These are phyloP conservation scores for Amphiduros pacificus DNA, from an alignment of 2,888 invertebrate genomes.

Conservation along the genomic window DNA sequence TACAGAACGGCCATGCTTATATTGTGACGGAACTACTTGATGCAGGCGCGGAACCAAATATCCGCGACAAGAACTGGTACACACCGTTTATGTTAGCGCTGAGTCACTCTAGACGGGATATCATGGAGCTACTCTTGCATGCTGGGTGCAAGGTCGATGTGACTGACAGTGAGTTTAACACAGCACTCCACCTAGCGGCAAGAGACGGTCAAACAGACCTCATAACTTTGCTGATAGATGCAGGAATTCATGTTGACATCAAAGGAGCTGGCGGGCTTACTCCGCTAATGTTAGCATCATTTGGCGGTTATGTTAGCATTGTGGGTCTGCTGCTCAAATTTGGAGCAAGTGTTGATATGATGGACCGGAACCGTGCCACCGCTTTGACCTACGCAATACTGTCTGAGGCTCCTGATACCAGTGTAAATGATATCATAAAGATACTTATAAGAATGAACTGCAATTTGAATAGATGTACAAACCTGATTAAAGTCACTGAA, in stretches of 20 bases:
- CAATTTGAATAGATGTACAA: slow-evolving; percentile 30
- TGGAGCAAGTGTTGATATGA: slow-evolving; percentile 24
- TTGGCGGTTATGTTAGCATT: slow-evolving; percentile 20
- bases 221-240: slow-evolving; percentile 36
- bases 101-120: slow-evolving; percentile 21
- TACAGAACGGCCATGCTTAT: slow-evolving; percentile 13
- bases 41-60: slow-evolving; percentile 23
- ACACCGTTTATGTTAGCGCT: slow-evolving; percentile 45
- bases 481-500: slow-evolving; percentile 11
- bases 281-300: slow-evolving; percentile 29
- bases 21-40: slow-evolving; percentile 17
- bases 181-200: slow-evolving; percentile 47
- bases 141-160: slow-evolving; percentile 34
- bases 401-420: slow-evolving; percentile 15
- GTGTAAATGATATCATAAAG: slow-evolving; percentile 33
- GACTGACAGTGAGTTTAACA: slow-evolving; percentile 31
- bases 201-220: slow-evolving; percentile 39
- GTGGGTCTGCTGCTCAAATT: slow-evolving; percentile 21
- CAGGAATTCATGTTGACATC: slow-evolving; percentile 17
- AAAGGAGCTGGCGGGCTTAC: slow-evolving; percentile 25
- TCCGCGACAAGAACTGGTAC: slow-evolving; percentile 32
- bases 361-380: slow-evolving; percentile 26
- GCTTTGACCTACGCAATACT: slow-evolving; percentile 29
- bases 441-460: slow-evolving; percentile 44
- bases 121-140: slow-evolving; percentile 38